phyloP scores from a whole-genome alignment of 2,888 invertebrate genomes.

The Callyntrura guangdongensis region DNA sequence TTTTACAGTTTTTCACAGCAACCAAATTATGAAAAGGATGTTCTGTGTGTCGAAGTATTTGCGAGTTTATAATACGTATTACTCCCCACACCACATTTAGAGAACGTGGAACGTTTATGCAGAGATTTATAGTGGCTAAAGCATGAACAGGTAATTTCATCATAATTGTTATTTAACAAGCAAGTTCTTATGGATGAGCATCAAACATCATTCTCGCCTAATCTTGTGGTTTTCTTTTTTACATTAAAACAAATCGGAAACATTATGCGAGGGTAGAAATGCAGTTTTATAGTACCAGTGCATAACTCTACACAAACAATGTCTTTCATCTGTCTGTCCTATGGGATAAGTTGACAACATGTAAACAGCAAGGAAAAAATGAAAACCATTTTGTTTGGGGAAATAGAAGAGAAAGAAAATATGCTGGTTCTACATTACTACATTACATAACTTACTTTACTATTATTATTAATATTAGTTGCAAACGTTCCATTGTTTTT shows the following conservation, averaged over 20 bases:
- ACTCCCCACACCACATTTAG: neutral
- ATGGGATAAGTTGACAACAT: conserved; percentile 38
- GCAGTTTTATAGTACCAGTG: neutral
- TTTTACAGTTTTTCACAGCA: conserved; percentile 11
- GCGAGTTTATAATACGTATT: neutral
- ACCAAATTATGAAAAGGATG: conserved; percentile 26
- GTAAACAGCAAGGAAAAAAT: conserved; percentile 26
- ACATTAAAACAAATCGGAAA: conserved; percentile 32
- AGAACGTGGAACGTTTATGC: conserved; percentile 8
- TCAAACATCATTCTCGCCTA: conserved; percentile 64
- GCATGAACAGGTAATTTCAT: conserved; percentile 52
- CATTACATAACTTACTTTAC: conserved; percentile 7
- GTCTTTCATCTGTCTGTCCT: neutral
- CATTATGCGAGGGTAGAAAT: neutral
- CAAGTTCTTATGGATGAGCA: conserved; percentile 15
- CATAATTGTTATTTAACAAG: conserved; percentile 51
- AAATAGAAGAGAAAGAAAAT: neutral
- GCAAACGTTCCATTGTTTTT: conserved; percentile 39
- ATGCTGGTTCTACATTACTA: conserved; percentile 38
- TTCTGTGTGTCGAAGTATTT: neutral
- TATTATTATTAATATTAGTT: neutral
- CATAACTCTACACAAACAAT: conserved; percentile 1
- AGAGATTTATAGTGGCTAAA: conserved; percentile 28
- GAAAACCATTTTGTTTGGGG: neutral
- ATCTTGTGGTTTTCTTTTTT: conserved; percentile 30